Evolutionary conservation across 2,113 vertebrate species (phyloP), one percentile per base, ranked within the genome.

Genomic region (Apteryx owenii): DNA sequence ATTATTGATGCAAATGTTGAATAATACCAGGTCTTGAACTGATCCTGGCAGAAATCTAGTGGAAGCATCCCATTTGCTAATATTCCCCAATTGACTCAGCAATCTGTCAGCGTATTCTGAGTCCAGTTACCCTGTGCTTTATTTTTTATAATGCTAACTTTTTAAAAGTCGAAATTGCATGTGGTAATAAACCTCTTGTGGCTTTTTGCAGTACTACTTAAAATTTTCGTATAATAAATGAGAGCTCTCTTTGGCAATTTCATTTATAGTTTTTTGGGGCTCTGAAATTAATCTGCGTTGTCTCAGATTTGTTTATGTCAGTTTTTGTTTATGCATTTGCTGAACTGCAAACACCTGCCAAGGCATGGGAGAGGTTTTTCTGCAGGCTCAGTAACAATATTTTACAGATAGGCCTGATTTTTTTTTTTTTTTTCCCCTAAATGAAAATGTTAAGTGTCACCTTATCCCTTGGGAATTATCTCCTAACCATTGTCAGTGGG

Each of bases 301-400:
- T 71, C 65, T 96, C 40, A 44, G 58, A 79, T 88, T 85, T 93
- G 58, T 53, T n/a, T 71, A 36, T 80, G 48, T 85, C 66, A 40
- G 9, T 42, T 90, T 88, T 86, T 86, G 50, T 92, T 95, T 71
- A 60, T 84, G 29, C 33, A 28, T 90, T 95, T 90, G 60, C 11
- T 80, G 73, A 93, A 51, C n/a, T 85, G 6, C 64, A 38, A 91
- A n/a, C 48, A 89, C n/a, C 61, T 89, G 83, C 73, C 46, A 31
- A 89, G 70, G 51, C 33, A 40, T 9, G 3, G 3, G 33, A 23
- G 21, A 79, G 65, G 7, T 40, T 94, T 86, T 82, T 72, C 70
- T 89, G 58, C 66, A 70, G 66, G 79, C 89, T 82, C 36, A 80
- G 7, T 89, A 78, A 71, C 25, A 85, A 58, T 77, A 78, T 75